phyloP scores from a whole-genome alignment of 2,888 invertebrate genomes.

The Latrodectus hesperus region DNA sequence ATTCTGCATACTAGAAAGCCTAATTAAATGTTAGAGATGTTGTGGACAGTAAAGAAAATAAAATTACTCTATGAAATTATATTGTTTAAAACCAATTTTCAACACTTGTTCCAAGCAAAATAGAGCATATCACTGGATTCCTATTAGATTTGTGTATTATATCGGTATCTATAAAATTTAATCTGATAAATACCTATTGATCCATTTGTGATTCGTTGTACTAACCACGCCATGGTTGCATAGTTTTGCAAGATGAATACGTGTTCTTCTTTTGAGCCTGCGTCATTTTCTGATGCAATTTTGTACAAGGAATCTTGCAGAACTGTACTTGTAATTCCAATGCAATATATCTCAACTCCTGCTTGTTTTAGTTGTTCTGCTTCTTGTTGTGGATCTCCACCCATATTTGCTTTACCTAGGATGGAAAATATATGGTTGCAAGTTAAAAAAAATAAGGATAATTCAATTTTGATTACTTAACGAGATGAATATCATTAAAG shows the following conservation, averaged over 20 bases:
- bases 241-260: constrained; percentile 63
- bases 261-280: constrained; percentile 31
- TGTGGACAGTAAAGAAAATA: no score
- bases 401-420: constrained; percentile 63
- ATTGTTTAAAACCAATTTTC: no score
- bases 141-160: no score
- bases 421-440: neutral
- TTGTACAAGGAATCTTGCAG: constrained; percentile 33
- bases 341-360: constrained; percentile 61
- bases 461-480: no score
- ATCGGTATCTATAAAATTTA: neutral
- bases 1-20: no score
- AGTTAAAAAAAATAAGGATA: no score
- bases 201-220: constrained; percentile 62
- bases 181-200: constrained; percentile 38
- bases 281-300: constrained; percentile 41
- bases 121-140: no score
- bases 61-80: no score
- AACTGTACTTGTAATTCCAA: constrained; percentile 49
- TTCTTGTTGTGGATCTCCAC: constrained; percentile 53
- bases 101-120: no score
- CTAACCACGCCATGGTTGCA: constrained; percentile 19
- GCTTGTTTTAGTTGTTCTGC: constrained; percentile 40
- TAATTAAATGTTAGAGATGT: no score
- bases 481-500: no score